These are phyloP conservation scores for Clavelina lepadiformis DNA, from an alignment of 23 tunicate species.

Conservation along the genomic window DNA sequence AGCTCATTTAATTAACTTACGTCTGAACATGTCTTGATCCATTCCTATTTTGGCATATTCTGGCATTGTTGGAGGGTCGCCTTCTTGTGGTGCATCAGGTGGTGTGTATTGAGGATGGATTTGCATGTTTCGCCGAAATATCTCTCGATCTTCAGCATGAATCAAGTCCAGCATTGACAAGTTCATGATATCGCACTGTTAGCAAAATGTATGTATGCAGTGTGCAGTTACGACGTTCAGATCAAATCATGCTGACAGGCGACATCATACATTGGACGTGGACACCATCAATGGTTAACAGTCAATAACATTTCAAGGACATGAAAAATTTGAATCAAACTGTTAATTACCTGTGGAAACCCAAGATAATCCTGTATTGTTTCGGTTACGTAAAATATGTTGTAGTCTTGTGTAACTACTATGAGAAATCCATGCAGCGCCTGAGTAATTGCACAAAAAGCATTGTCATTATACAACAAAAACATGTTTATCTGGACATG, in stretches of 20 bases:
- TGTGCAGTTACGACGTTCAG: too few species aligned
- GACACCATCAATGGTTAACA: too few species aligned
- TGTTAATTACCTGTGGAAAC: slow-evolving; percentile 88
- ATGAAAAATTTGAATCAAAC: too few species aligned
- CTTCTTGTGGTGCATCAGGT: slow-evolving; percentile 29
- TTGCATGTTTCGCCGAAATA: slow-evolving; percentile 61
- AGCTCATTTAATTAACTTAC: slow-evolving; percentile 22
- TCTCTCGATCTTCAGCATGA: slow-evolving; percentile 84
- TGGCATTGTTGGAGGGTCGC: slow-evolving; percentile 54
- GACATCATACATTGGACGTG: too few species aligned
- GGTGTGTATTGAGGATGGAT: slow-evolving; percentile 33
- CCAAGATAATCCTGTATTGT: slow-evolving; percentile 93
- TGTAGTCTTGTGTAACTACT: slow-evolving; percentile 85
- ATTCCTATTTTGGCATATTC: slow-evolving; percentile 69
- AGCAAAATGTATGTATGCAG: neutral
- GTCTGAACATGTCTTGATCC: slow-evolving; percentile 38
- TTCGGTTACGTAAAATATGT: slow-evolving; percentile 78
- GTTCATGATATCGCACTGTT: slow-evolving; percentile 87
- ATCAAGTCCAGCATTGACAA: slow-evolving; percentile 87
- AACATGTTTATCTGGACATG: too few species aligned
- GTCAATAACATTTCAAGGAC: too few species aligned
- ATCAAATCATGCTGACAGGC: too few species aligned
- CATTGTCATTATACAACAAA: too few species aligned
- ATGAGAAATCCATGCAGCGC: slow-evolving; percentile 93
- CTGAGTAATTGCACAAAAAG: slow-evolving; percentile 53